These are phyloP conservation scores for Stenchaetothrips biformis DNA, from an alignment of 2,888 invertebrate genomes.

Conservation along the genomic window DNA sequence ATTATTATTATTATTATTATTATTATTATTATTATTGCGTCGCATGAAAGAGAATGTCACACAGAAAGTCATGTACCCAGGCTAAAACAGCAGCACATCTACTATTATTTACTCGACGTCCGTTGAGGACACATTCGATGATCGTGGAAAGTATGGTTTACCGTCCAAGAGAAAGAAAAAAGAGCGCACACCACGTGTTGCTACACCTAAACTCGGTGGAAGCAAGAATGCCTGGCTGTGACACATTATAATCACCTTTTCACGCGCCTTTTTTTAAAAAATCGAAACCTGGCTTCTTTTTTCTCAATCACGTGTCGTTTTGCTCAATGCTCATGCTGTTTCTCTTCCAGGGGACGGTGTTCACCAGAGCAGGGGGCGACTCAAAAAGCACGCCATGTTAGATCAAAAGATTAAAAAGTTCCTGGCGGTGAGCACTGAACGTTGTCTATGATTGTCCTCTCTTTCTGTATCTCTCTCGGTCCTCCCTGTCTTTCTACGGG, in stretches of 20 bases:
- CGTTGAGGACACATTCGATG: too few relatives aligned
- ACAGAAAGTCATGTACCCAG: too few relatives aligned
- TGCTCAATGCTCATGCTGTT: not conserved
- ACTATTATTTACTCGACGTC: too few relatives aligned
- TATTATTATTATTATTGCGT: too few relatives aligned
- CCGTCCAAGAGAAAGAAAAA: too few relatives aligned
- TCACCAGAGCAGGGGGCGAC: slow-evolving; percentile 64
- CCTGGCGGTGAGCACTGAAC: slow-evolving; percentile 67
- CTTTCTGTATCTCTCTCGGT: slow-evolving; percentile 27
- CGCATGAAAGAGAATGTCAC: too few relatives aligned
- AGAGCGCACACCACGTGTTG: too few relatives aligned
- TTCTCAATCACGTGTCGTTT: slow-evolving; percentile 20
- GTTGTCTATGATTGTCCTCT: slow-evolving; percentile 31
- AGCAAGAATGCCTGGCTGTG: too few relatives aligned
- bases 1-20: not conserved
- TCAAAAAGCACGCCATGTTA: slow-evolving; percentile 80
- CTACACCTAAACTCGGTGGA: too few relatives aligned
- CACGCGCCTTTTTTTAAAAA: not conserved
- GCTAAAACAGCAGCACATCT: too few relatives aligned
- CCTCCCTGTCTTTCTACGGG: slow-evolving; percentile 28
- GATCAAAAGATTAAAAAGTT: slow-evolving; percentile 92
- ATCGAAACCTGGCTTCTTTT: not conserved
- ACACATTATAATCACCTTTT: too few relatives aligned
- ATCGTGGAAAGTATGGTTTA: too few relatives aligned
- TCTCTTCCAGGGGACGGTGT: slow-evolving; percentile 4